A percentile compares a stretch with the other conserved stretches of the same genome.
phyloP scores from a whole-genome alignment of 1,140 invertebrate species.

The Oncopeltus fasciatus region DNA sequence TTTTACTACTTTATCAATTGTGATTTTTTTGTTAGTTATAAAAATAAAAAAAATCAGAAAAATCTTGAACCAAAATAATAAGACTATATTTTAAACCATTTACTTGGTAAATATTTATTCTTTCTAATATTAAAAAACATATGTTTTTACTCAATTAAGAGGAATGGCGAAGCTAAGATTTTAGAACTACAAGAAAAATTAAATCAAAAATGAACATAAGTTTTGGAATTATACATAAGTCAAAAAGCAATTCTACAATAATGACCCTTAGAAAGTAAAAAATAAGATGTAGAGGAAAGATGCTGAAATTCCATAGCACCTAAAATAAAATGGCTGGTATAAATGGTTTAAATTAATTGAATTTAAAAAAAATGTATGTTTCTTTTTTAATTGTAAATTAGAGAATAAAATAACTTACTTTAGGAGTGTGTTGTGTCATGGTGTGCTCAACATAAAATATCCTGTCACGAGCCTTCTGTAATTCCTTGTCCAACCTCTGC shows the following conservation, averaged over 20 bases:
- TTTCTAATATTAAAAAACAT: too few species aligned
- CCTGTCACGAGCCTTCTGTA: conserved; percentile 36
- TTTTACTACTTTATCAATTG: too few species aligned
- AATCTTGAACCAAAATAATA: too few species aligned
- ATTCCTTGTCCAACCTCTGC: conserved; percentile 45
- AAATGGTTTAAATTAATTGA: too few species aligned
- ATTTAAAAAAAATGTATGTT: too few species aligned
- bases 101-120: too few species aligned
- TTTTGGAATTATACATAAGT: conserved; percentile 1
- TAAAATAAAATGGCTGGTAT: not conserved
- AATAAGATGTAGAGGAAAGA: not conserved
- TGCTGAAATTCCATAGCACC: not conserved
- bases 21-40: too few species aligned
- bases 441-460: conserved; percentile 17
- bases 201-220: not conserved
- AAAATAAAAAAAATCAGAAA: too few species aligned
- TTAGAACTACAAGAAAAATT: not conserved
- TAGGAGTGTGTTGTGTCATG: conserved; percentile 11
- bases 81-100: too few species aligned
- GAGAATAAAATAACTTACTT: conserved; percentile 8
- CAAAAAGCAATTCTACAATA: not conserved
- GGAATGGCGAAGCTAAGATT: not conserved
- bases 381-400: not conserved
- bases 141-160: too few species aligned
- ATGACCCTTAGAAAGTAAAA: not conserved